These are phyloP conservation scores for Druceiella hillmani DNA, from an alignment of 2,888 invertebrate genomes.

Conservation along the genomic window DNA sequence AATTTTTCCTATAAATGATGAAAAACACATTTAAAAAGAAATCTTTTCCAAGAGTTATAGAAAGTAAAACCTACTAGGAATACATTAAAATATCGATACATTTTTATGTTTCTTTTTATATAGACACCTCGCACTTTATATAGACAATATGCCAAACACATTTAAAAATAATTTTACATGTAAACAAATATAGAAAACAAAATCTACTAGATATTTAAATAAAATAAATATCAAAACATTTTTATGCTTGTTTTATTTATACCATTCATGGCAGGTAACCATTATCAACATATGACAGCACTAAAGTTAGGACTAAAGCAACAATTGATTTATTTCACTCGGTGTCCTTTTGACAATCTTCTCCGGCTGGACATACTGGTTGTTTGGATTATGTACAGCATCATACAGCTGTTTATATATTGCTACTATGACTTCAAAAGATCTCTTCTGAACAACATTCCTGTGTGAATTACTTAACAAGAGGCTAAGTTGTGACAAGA, in stretches of 20 bases:
- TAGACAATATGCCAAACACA: too few species aligned
- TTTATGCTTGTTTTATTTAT: background rate
- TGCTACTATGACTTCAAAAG: slow-evolving; percentile 81
- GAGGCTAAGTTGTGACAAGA: slow-evolving; percentile 81
- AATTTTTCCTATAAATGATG: too few species aligned
- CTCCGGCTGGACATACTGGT: slow-evolving; percentile 71
- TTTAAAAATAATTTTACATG: slow-evolving; percentile 1
- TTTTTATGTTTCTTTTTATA: too few species aligned
- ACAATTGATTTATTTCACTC: slow-evolving; percentile 58
- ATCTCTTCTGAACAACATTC: slow-evolving; percentile 65
- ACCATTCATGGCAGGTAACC: background rate
- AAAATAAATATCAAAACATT: background rate
- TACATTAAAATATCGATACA: too few species aligned
- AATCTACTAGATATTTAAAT: background rate
- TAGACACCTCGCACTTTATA: too few species aligned
- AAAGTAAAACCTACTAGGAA: too few species aligned
- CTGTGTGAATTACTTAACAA: slow-evolving; percentile 76
- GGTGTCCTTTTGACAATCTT: slow-evolving; percentile 70
- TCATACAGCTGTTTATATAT: slow-evolving; percentile 84
- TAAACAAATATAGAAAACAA: too few species aligned
- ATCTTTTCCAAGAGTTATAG: too few species aligned
- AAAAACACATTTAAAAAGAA: too few species aligned
- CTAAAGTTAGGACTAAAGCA: too few species aligned
- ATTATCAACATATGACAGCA: slow-evolving; percentile 19
- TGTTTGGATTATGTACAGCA: slow-evolving; percentile 70